A percentile compares a stretch with the other conserved stretches of the same genome.
Conservation (phyloP, 1,140 invertebrate genomes). For the Gonatopus flavifemur region DNA sequence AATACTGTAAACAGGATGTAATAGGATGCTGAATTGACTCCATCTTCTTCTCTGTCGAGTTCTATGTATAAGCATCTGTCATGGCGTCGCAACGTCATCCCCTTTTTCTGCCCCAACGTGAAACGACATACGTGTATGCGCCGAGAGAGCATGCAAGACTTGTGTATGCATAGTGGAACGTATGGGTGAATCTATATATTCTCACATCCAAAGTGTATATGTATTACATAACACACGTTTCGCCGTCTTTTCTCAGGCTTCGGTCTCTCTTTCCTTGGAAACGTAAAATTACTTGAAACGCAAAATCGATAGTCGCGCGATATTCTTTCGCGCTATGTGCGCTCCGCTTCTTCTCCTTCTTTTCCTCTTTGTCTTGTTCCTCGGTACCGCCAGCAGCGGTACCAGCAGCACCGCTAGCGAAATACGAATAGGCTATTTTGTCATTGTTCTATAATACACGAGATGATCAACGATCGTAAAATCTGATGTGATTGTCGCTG, state of each 20-base stretch:
- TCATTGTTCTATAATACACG: too few species aligned
- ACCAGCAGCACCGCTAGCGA: too few species aligned
- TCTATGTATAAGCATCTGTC: background rate
- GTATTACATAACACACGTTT: background rate
- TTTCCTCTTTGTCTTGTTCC: background rate
- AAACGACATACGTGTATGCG: too few species aligned
- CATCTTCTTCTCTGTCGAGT: too few species aligned
- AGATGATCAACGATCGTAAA: too few species aligned
- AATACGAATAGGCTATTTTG: too few species aligned
- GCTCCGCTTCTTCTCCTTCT: background rate
- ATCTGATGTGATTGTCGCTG: too few species aligned
- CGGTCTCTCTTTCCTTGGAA: background rate
- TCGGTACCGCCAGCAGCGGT: constrained; percentile 13
- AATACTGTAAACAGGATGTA: too few species aligned
- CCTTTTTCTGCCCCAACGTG: background rate
- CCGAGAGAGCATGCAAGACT: too few species aligned
- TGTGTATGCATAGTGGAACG: too few species aligned
- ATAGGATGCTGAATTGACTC: too few species aligned
- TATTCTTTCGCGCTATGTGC: background rate
- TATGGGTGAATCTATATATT: too few species aligned
- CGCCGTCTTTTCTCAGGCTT: background rate
- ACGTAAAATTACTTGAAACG: background rate
- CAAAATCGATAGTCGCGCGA: background rate
- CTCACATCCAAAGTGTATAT: background rate
- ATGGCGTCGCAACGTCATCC: background rate